phyloP scores from a whole-genome alignment of 2,113 vertebrate species.

The Rana temporaria region DNA sequence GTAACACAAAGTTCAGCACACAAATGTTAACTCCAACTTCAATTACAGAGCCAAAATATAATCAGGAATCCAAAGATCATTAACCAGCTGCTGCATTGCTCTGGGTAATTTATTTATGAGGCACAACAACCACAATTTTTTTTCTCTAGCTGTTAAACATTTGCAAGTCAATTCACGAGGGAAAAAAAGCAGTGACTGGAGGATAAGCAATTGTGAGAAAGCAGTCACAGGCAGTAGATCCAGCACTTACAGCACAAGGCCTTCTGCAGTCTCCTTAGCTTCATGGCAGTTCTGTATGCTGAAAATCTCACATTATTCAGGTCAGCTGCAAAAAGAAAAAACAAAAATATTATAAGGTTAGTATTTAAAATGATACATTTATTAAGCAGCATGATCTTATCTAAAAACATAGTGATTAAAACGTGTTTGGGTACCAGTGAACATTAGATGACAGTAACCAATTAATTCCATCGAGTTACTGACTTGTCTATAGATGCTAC shows the following conservation, averaged over 20 bases:
- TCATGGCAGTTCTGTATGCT: constrained; percentile 97
- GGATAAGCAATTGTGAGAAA: not conserved
- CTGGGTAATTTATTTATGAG: constrained; percentile 47
- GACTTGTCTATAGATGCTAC: too few species aligned
- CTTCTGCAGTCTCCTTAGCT: constrained; percentile 95
- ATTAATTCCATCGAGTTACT: too few species aligned
- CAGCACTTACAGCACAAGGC: constrained; percentile 93
- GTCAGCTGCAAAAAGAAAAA: constrained; percentile 77
- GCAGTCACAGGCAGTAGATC: not conserved
- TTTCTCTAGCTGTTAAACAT: constrained; percentile 20
- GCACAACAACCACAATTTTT: constrained; percentile 24
- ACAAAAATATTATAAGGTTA: not conserved
- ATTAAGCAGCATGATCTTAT: too few species aligned
- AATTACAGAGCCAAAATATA: constrained; percentile 45
- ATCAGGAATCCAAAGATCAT: constrained; percentile 51
- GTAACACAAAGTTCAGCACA: constrained; percentile 43
- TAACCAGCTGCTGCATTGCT: constrained; percentile 52
- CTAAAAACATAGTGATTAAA: too few species aligned
- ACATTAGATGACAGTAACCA: too few species aligned
- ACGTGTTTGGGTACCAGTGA: too few species aligned
- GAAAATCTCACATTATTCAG: constrained; percentile 99
- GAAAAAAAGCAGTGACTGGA: not conserved
- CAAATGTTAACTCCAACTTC: constrained; percentile 47
- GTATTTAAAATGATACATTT: not conserved
- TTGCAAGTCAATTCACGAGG: constrained; percentile 18